Evolutionary conservation across 2,888 invertebrate genomes (phyloP).

Genomic region (Heteromurus nitidus): DNA sequence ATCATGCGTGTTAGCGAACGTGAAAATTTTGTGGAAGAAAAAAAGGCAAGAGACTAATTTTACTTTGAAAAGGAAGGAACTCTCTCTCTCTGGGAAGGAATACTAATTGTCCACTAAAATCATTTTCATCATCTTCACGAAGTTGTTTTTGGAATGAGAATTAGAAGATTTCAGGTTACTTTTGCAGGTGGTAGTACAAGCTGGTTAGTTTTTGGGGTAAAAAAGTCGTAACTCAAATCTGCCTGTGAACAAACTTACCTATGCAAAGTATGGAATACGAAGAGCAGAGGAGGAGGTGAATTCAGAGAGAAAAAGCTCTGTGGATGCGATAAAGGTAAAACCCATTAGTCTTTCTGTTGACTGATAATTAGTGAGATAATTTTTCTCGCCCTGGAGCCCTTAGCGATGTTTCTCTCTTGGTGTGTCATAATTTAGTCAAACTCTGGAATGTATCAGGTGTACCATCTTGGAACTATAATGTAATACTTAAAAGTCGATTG

Average conservation of each 20-base stretch:
- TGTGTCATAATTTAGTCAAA: background rate
- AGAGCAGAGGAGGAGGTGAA: background rate
- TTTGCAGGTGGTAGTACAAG: background rate
- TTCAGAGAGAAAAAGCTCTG: slow-evolving; percentile 37
- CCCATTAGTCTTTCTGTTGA: slow-evolving; percentile 70
- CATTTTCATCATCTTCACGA: slow-evolving; percentile 62
- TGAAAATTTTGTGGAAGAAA: too few relatives aligned
- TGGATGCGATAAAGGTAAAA: slow-evolving; percentile 68
- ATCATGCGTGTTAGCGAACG: too few relatives aligned
- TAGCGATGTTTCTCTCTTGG: slow-evolving; percentile 26
- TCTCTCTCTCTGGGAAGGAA: slow-evolving; percentile 35
- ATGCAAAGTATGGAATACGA: too few relatives aligned
- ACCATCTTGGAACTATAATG: too few relatives aligned
- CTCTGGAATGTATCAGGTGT: too few relatives aligned
- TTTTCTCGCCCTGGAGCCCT: slow-evolving; percentile 56
- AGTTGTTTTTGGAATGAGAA: slow-evolving; percentile 32
- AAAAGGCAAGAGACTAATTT: too few relatives aligned
- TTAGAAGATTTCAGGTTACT: slow-evolving; percentile 19
- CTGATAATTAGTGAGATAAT: slow-evolving; percentile 70
- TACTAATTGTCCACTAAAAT: slow-evolving; percentile 70
- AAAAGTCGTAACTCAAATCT: too few relatives aligned
- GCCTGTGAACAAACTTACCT: too few relatives aligned
- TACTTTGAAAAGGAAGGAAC: too few relatives aligned
- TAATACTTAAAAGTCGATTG: too few relatives aligned
- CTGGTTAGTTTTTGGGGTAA: too few relatives aligned